Evolutionary conservation across 2,888 invertebrate genomes (phyloP), one percentile per base, ranked within the genome.

Genomic region (Dinocampus coccinellae): DNA sequence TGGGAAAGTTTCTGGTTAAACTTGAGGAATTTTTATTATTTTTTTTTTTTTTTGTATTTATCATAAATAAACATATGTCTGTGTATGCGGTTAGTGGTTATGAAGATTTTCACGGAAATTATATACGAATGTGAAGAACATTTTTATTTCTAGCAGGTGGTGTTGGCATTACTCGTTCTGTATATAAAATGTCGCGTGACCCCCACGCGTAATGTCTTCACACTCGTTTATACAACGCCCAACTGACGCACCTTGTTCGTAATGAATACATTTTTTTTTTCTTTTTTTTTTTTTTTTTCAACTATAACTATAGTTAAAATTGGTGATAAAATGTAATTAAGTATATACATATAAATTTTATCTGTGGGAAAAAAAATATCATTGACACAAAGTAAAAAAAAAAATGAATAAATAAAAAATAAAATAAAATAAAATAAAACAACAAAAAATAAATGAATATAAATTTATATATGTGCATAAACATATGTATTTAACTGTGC

Each of bases 101-200:
- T 7, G 47, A 16, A 16, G 16, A 16, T 47, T 16, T 39, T n/a
- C 16, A 20, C 16, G 47, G 47, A 47, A 47, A 16, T 47, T 16
- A 47, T 16, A 16, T 47, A n/a, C 16, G 16, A 47, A 47, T 9
- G 16, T 7, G 4, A 3, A 47, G 47, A 16, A 47, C 47, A 16
- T 47, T 47, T 47, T n/a, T 47, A 16, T 47, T 26, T 52, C 6
- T 47, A 63, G 52, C 63, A 63, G 63, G 63, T 63, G 63, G 29
- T 34, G 60, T 34, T 60, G 34, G 6, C 16, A 7, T 47, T 39
- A 13, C 4, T 47, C n/a, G 16, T 7, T 63, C 16, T 63, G 34
- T 47, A 42, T 63, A 29, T 26, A 26, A 63, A 22, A 29, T 29
- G n/a, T 24, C 63, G 42, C 63, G 63, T 63, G 63, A 63, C 63